Percentiles rank a stretch among this genome's conserved stretches.
Conservation (phyloP, 1,140 invertebrate species). For the Diachasma alloeum region DNA sequence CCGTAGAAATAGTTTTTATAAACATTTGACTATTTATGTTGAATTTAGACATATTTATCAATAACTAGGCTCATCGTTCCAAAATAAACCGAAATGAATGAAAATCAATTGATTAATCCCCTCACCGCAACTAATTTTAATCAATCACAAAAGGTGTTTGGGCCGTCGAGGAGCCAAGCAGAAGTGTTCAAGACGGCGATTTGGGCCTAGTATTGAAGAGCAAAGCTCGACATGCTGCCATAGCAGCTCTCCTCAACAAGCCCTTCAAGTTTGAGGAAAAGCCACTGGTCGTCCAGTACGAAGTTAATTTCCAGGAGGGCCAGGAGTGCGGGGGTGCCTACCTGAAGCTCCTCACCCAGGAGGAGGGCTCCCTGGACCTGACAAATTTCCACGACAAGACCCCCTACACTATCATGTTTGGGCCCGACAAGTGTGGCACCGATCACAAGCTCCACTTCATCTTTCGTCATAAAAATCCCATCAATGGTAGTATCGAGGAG, state of each 20-base stretch:
- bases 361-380: constrained; percentile 75
- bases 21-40: no score
- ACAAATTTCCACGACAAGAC: constrained; percentile 94
- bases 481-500: constrained; percentile 87
- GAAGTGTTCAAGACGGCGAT: constrained; percentile 83
- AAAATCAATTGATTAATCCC: no score
- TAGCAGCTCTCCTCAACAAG: constrained; percentile 81
- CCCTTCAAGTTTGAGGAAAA: constrained; percentile 88
- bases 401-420: constrained; percentile 99
- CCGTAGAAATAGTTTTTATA: no score
- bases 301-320: constrained; percentile 88
- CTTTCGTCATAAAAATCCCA: constrained; percentile 94
- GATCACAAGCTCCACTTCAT: constrained; percentile 98
- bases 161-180: constrained; percentile 80
- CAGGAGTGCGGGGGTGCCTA: constrained; percentile 99
- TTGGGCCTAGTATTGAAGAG: constrained; percentile 90
- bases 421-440: constrained; percentile 98
- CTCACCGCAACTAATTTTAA: no score
- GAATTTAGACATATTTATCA: neutral
- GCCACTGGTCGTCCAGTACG: constrained; percentile 95
- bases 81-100: no score
- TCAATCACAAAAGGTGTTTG: constrained; percentile 67
- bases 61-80: no score
- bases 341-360: constrained; percentile 86
- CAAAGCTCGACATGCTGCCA: constrained; percentile 96